Base-by-base conservation (phyloP, 2,888 invertebrate genomes). In the Chrysomela aeneicollis region DNA sequence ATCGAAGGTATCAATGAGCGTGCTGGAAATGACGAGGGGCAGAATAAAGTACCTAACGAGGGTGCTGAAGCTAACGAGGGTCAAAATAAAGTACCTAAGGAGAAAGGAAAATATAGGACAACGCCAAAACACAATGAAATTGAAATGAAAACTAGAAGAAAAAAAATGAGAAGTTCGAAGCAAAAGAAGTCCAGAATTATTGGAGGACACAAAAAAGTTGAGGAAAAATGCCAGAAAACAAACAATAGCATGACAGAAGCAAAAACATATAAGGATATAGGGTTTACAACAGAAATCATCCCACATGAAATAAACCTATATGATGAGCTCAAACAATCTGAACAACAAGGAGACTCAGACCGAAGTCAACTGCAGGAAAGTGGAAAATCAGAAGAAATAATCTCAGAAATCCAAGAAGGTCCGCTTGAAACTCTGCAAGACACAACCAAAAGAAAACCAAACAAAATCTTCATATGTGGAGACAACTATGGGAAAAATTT, bases 381-480 rank as follows among this genome's bases (percentile, higher is more conserved):
- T 22, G 51, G 17, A 51, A 51, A 51, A 51, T 51, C 51, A 12
- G 30, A 51, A 51, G 26, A 51, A 22, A 51, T 8, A 51, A 26
- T 3, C 51, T 5, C 26, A 26, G 51, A n/a, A n/a, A 30, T 8
- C 10, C 51, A 51, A 51, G 26, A 51, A 51, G 30, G 17, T 22
- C 30, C 51, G 22, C 51, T 6, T n/a, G 51, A 15, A 15, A 22
- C 30, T 12, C 8, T n/a, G 22, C 51, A 52, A 52, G 51, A 52
- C 21, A 52, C 51, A 30, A 52, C 51, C 9, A 22, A 10, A 52
- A 52, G 51, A n/a, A 52, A 52, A 52, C 30, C 30, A 22, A 52
- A 26, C n/a, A 52, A 26, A 52, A 51, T 51, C 26, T 51, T 51
- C 51, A 51, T 51, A 26, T 51, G 26, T 22, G 21, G n/a, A n/a